Evolutionary conservation across 2,113 vertebrate genomes (phyloP).

Genomic region (Callionymus lyra): DNA sequence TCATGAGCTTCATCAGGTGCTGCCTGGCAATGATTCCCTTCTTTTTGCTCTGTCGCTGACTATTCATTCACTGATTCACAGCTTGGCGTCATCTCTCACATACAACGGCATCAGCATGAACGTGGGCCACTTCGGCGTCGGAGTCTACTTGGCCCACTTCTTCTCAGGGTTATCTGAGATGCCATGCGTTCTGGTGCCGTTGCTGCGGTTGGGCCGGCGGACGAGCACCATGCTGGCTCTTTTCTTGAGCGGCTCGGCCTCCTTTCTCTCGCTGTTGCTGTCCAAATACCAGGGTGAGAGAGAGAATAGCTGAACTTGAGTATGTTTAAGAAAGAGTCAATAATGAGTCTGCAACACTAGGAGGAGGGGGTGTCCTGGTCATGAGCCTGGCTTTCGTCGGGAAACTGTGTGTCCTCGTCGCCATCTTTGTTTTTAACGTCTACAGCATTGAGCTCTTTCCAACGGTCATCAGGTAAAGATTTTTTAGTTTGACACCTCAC

Average conservation of each 20-base stretch:
- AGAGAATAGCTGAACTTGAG: not conserved
- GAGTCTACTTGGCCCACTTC: constrained; percentile 64
- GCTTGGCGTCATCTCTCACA: constrained; percentile 43
- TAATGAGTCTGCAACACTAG: not conserved
- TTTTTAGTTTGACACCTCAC: not conserved
- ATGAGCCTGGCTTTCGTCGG: constrained; percentile 62
- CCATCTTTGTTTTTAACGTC: constrained; percentile 48
- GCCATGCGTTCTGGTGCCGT: constrained; percentile 57
- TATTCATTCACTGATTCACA: not conserved
- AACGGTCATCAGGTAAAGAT: constrained; percentile 56
- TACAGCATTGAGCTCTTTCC: constrained; percentile 68
- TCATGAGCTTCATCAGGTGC: constrained; percentile 65
- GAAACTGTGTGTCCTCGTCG: constrained; percentile 60
- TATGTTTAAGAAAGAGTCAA: not conserved
- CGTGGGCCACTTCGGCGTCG: constrained; percentile 62
- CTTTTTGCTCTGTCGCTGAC: not conserved
- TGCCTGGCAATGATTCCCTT: not conserved
- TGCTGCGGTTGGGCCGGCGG: constrained; percentile 50
- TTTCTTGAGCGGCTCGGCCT: constrained; percentile 55
- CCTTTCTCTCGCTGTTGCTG: constrained; percentile 53
- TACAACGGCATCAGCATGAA: constrained; percentile 67
- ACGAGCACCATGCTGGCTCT: constrained; percentile 51
- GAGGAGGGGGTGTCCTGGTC: constrained; percentile 48
- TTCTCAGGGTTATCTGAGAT: constrained; percentile 65
- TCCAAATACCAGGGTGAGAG: constrained; percentile 47